Conservation (phyloP, 2,113 vertebrate species). For the Lonchura striata region DNA sequence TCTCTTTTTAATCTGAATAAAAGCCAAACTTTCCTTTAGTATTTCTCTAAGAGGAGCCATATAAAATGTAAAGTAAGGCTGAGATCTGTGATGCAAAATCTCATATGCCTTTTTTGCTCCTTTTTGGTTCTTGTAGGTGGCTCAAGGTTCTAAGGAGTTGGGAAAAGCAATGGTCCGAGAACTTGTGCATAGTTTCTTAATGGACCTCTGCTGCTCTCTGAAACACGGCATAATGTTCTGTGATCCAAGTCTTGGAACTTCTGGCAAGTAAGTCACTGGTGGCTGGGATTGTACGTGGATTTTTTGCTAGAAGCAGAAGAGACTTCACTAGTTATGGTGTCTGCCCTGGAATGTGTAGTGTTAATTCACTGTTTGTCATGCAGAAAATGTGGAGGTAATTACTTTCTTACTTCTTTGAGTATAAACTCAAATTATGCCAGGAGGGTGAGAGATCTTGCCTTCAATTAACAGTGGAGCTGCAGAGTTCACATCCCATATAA, state of each 20-base stretch:
- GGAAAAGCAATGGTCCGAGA: constrained; percentile 81
- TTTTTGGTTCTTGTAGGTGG: constrained; percentile 21
- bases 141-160: constrained; percentile 63
- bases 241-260: constrained; percentile 87
- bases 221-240: constrained; percentile 93
- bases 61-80: background rate
- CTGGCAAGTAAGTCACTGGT: constrained; percentile 75
- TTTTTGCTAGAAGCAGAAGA: background rate
- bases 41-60: background rate
- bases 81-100: background rate
- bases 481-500: background rate
- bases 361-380: background rate
- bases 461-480: background rate
- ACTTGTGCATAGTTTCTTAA: constrained; percentile 86
- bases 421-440: background rate
- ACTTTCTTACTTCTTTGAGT: background rate
- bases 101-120: background rate
- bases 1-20: background rate
- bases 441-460: background rate
- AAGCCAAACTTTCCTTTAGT: background rate
- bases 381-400: background rate
- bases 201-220: constrained; percentile 90
- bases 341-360: background rate
- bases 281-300: background rate
- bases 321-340: background rate